phyloP scores from a whole-genome alignment of 2,888 invertebrate genomes.

The Ophraella communa region DNA sequence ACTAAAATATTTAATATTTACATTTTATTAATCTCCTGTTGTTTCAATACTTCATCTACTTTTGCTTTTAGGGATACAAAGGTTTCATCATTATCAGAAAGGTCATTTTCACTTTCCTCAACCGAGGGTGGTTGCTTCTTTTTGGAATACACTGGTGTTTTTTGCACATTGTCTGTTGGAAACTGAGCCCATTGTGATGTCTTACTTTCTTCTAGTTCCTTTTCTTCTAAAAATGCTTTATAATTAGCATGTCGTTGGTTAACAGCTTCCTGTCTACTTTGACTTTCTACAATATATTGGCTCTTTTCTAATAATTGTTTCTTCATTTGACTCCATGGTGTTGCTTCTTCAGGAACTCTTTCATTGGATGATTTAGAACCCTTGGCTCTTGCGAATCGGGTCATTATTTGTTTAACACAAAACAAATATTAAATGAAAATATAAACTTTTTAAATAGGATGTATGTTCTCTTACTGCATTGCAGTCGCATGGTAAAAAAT shows the following conservation, averaged over 20 bases:
- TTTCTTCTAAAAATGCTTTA: conserved; percentile 50
- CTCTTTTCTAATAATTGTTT: conserved; percentile 65
- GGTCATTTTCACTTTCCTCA: not conserved
- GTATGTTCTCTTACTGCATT: not conserved
- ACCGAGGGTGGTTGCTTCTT: not conserved
- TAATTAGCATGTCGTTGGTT: conserved; percentile 46
- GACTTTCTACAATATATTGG: conserved; percentile 61
- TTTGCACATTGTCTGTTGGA: conserved; percentile 47
- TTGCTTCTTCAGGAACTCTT: conserved; percentile 70
- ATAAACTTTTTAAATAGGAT: not conserved
- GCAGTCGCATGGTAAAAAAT: not conserved
- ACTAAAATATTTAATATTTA: no score
- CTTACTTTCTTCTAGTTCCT: conserved; percentile 61
- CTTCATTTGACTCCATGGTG: conserved; percentile 77
- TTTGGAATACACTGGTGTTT: conserved; percentile 27
- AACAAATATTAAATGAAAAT: not conserved
- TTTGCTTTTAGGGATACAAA: conserved; percentile 35
- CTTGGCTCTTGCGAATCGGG: conserved; percentile 75
- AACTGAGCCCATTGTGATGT: conserved; percentile 66
- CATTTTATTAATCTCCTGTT: conserved; percentile 19
- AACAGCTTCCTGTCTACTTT: conserved; percentile 58
- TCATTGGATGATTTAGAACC: conserved; percentile 79
- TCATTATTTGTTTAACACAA: conserved; percentile 64
- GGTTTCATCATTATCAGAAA: conserved; percentile 32
- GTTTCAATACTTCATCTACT: conserved; percentile 35